Base-by-base conservation (phyloP, 2,797 vertebrate species). In the Gallinago solitaria region DNA sequence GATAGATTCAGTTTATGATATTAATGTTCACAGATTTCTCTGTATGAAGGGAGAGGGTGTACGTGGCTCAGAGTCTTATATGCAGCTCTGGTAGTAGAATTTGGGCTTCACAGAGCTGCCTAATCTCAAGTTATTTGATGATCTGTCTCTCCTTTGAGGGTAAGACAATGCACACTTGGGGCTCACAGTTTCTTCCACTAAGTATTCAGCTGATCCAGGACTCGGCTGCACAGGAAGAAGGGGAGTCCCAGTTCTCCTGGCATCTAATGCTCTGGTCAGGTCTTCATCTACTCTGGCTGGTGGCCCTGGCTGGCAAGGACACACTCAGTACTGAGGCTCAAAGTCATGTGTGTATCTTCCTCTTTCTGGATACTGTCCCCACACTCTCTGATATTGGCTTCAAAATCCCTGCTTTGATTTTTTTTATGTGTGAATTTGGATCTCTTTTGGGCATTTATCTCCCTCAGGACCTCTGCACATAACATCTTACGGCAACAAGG, bases 21-120 rank as follows among this genome's bases (percentile, higher is more conserved):
- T n/a, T 75, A 74, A 53, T 17, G 19, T 32, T 64, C 28, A 7
- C 41, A 41, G 18, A 67, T 68, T 67, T 87, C 76, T 81, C 32
- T 60, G 18, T 32, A 25, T 1, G 5, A 79, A 59, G 10, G 33
- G 39, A 77, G 30, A 32, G 7, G 32, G 5, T 0, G 3, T 56
- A 8, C 15, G 30, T 25, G 24, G 9, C 43, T 92, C 47, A 30
- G n/a, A 27, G 39, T 50, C 28, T 48, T 0, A 0, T 33, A 16
- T 45, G 33, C 19, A 84, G 67, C 24, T 65, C 61, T 81, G 67
- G 28, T 77, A 90, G 30, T 39, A 9, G 56, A 86, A 63, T 65
- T 73, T 76, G 74, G 51, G 37, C 30, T 81, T 86, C 13, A 28
- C 12, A 87, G 71, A 75, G 51, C 28, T 56, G 28, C 48, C n/a